Percentiles rank a stretch among this genome's conserved stretches.
phyloP scores from a whole-genome alignment of 53 echinoderm and acorn worm genomes.

The Mesocentrotus franciscanus region DNA sequence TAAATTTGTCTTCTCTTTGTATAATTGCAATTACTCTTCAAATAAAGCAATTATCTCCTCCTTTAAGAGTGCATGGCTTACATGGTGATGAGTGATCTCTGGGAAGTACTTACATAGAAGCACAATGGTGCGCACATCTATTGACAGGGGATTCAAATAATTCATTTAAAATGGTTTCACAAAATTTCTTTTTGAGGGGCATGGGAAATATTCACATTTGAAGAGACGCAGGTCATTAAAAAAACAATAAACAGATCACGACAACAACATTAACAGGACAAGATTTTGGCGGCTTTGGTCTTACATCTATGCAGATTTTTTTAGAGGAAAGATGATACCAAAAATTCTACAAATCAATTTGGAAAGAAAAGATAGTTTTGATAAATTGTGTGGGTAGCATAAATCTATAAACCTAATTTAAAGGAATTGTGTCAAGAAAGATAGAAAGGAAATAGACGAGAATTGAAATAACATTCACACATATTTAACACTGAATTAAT shows the following conservation, averaged over 20 bases:
- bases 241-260: background rate
- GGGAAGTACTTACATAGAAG: slow-evolving; percentile 50
- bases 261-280: background rate
- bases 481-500: background rate
- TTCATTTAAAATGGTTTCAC: background rate
- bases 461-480: slow-evolving; percentile 23
- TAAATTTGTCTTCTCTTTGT: background rate
- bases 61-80: background rate
- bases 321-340: background rate
- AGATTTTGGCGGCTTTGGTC: background rate
- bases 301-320: slow-evolving; percentile 17
- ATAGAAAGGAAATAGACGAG: slow-evolving; percentile 21
- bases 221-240: background rate
- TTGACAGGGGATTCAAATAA: slow-evolving; percentile 35
- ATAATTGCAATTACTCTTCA: background rate
- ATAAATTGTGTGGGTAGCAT: background rate
- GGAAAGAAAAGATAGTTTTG: slow-evolving; percentile 8
- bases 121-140: slow-evolving; percentile 53
- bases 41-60: background rate
- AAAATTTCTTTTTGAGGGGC: background rate
- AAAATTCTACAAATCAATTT: slow-evolving; percentile 6
- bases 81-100: background rate
- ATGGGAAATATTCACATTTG: background rate
- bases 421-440: background rate
- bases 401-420: background rate